These are phyloP conservation scores for Noctilio leporinus DNA, from an alignment of 2,113 vertebrate species.

Conservation along the genomic window DNA sequence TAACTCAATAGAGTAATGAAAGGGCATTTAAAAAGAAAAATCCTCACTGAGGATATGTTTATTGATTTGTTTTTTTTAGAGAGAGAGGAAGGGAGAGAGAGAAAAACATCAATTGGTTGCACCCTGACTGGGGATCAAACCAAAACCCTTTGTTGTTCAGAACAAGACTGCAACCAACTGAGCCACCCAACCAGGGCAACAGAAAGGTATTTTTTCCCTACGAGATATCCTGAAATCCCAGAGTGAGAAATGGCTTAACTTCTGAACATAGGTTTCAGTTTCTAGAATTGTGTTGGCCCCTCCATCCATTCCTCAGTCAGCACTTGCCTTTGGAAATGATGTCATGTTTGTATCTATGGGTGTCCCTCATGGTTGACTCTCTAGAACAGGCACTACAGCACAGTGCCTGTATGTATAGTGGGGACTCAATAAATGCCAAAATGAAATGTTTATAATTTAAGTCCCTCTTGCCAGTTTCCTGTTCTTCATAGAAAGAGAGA, in stretches of 20 bases:
- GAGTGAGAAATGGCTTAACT: not conserved
- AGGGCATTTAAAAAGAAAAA: not conserved
- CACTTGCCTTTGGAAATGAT: not conserved
- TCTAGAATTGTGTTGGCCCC: not conserved
- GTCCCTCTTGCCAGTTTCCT: not conserved
- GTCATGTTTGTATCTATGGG: not conserved
- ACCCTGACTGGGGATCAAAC: too few species aligned
- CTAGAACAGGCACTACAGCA: rapidly evolving
- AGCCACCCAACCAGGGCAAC: too few species aligned
- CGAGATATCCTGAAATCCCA: not conserved
- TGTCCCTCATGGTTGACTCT: not conserved
- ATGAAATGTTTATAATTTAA: not conserved
- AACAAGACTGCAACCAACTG: too few species aligned
- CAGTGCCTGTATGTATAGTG: not conserved
- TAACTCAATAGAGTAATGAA: not conserved
- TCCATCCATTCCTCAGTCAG: not conserved
- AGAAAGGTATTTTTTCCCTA: not conserved
- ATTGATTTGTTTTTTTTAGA: too few species aligned
- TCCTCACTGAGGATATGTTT: too few species aligned
- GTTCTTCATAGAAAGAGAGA: not conserved
- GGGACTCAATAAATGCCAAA: not conserved
- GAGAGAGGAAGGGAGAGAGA: too few species aligned
- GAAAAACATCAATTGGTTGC: too few species aligned
- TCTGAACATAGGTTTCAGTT: not conserved
- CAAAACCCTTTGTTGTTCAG: too few species aligned